These are phyloP conservation scores for Phyllostomus hastatus DNA, from an alignment of 2,113 vertebrate species.

Conservation along the genomic window DNA sequence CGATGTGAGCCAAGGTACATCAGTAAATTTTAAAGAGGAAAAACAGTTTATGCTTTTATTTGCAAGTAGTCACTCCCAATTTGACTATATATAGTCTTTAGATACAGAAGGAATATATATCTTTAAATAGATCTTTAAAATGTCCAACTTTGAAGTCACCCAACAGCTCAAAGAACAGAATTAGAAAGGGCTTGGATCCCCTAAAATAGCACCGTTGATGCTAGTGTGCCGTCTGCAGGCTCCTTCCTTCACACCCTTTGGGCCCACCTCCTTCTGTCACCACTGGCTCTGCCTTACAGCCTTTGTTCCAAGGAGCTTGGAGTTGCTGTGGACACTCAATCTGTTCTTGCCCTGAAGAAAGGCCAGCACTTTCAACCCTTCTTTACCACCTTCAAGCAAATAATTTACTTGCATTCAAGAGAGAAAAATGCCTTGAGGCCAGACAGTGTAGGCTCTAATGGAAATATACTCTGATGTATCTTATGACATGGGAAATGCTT, in stretches of 20 bases:
- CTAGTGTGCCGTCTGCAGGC: background rate
- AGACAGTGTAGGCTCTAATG: background rate
- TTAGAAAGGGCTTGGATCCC: background rate
- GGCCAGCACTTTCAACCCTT: background rate
- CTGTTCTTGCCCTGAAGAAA: background rate
- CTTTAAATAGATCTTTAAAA: conserved; percentile 30
- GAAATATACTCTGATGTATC: background rate
- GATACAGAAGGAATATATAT: background rate
- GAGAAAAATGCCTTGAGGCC: background rate
- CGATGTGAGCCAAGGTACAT: background rate
- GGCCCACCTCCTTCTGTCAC: background rate
- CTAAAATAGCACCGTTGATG: background rate
- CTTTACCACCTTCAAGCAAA: background rate
- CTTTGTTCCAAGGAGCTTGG: background rate
- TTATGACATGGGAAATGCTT: conserved; percentile 80
- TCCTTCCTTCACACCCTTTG: background rate
- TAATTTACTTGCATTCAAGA: background rate
- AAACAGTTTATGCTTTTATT: background rate
- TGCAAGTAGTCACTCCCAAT: background rate
- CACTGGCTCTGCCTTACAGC: background rate
- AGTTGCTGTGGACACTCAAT: background rate
- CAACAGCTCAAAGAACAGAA: background rate
- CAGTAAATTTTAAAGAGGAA: background rate
- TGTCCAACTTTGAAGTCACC: background rate
- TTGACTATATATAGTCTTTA: background rate